Base-by-base conservation (phyloP, 2,888 invertebrate species). In the Gisinianus flammeolus region DNA sequence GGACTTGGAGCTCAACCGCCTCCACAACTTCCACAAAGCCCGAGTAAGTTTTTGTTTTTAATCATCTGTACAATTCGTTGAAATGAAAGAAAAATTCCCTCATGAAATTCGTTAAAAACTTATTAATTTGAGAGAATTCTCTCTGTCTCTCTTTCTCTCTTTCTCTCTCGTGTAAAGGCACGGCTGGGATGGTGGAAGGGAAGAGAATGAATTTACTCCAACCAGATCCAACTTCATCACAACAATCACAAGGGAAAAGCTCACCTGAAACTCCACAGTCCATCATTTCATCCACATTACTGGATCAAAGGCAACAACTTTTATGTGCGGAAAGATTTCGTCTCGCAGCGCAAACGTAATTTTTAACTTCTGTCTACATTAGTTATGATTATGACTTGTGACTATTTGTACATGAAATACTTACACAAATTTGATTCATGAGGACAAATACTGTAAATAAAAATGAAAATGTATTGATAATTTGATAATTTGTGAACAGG, bases 291-390 rank as follows among this genome's bases (percentile, higher is more conserved):
- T 33, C 79, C 10, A 26, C 71, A 54, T 28, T 79, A 56, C 19
- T 77, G 30, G 81, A 82, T 69, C 78, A 76, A 67, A 64, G 82
- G 5, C 80, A 77, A 54, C 83, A 82, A 56, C 56, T 83, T 12
- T 54, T 82, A 0, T 83, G 82, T 71, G 83, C 83, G 2, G 83
- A 83, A 64, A 58, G 83, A 77, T 79, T 83, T 76, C 81, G 82
- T 24, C 67, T 83, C 44, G 83, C 83, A 22, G 83, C 83, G 2
- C 83, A 83, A 77, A 81, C 82, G 83, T 82, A 67, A 3, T 12
- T 26, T 44, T 26, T 54, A 70, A 22, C 62, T 62, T 19, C 6
- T 67, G 28, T 67, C 30, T 12, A 6, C 8, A 8, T 62, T n/a
- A 8, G 8, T 16, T 62, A 8, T 16, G n/a, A 62, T 62, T 12